These are phyloP conservation scores for Aphodius sticticus DNA, from an alignment of 2,888 invertebrate species.

Conservation along the genomic window DNA sequence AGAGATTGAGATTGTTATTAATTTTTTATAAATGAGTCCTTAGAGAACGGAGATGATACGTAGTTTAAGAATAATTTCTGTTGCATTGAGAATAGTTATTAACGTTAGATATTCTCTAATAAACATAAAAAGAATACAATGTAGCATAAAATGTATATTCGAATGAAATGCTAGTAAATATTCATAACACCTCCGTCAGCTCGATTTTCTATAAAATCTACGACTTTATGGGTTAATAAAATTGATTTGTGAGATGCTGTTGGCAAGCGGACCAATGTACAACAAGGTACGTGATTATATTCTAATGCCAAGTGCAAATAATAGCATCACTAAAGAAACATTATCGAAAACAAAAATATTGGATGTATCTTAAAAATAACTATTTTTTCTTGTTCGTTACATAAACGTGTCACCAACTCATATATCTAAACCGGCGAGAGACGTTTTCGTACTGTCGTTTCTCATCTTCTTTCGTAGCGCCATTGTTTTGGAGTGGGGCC, in stretches of 20 bases:
- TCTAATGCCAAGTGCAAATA: background rate
- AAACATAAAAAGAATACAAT: too few species aligned
- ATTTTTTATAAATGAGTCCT: too few species aligned
- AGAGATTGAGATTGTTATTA: too few species aligned
- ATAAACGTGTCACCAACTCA: background rate
- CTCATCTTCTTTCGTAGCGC: background rate
- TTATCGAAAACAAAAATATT: background rate
- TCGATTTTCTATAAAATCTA: background rate
- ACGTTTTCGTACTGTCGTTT: background rate
- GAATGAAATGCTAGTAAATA: too few species aligned
- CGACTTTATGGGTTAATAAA: background rate
- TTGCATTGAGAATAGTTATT: too few species aligned
- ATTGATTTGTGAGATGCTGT: background rate
- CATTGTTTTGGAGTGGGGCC: slow-evolving; percentile 20
- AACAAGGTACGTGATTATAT: background rate
- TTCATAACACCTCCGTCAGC: too few species aligned
- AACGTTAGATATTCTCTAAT: too few species aligned
- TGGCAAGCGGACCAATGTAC: background rate
- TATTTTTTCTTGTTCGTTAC: background rate
- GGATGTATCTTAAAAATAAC: background rate
- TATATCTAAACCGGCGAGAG: background rate
- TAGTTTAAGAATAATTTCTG: too few species aligned
- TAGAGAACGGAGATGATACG: too few species aligned
- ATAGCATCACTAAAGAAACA: background rate
- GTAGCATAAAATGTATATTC: too few species aligned